These are phyloP conservation scores for Tympanuchus pallidicinctus DNA, from an alignment of 2,113 vertebrate species.

Conservation along the genomic window DNA sequence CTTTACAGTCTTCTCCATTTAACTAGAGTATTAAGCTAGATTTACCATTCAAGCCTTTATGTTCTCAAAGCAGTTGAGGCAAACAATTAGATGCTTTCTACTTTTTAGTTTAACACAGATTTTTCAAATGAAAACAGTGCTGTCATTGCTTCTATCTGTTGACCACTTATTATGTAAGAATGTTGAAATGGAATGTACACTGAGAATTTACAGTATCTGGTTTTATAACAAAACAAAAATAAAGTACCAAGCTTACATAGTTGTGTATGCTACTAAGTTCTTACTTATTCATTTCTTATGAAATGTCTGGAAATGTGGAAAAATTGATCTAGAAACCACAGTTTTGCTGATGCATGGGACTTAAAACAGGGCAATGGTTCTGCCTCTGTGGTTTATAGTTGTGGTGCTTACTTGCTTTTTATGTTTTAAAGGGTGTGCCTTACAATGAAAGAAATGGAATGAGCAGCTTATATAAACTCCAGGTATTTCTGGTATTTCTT, in stretches of 20 bases:
- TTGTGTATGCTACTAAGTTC: background rate
- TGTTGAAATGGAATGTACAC: rapidly evolving
- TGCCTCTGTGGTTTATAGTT: background rate
- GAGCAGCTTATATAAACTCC: conserved; percentile 96
- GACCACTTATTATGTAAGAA: background rate
- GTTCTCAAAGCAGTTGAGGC: background rate
- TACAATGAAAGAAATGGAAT: conserved; percentile 92
- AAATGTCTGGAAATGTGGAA: background rate
- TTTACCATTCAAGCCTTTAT: background rate
- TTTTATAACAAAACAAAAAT: background rate
- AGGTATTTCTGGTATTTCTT: conserved; percentile 90
- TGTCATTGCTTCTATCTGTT: background rate
- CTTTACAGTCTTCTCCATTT: conserved; percentile 13
- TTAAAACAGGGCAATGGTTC: background rate
- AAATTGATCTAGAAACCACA: background rate
- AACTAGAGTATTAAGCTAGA: background rate
- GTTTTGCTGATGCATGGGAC: background rate
- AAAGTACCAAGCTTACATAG: background rate
- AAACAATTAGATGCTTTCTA: background rate
- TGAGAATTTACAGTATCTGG: background rate
- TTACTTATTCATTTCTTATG: background rate
- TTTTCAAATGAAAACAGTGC: background rate
- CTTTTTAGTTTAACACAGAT: background rate
- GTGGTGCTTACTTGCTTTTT: background rate
- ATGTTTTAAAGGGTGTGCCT: conserved; percentile 82